A percentile compares a stretch with the other conserved stretches of the same genome.
Evolutionary conservation across 2,888 invertebrate species (phyloP).

Genomic region (Mallateleia sp.): DNA sequence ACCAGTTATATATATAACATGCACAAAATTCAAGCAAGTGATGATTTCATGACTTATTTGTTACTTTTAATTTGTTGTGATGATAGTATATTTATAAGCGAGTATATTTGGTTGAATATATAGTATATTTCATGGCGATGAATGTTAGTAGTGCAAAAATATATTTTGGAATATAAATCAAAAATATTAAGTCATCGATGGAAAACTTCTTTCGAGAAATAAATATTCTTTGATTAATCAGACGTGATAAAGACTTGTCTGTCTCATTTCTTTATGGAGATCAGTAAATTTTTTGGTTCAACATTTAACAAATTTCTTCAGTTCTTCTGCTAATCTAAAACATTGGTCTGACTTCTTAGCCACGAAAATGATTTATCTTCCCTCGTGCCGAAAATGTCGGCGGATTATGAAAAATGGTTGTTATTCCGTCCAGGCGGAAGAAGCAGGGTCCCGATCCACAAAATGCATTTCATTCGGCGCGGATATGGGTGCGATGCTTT

Average conservation of each 20-base stretch:
- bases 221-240: too few species aligned
- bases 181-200: constrained; percentile 1
- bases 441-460: background rate
- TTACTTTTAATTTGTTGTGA: constrained; percentile 11
- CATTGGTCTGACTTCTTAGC: too few species aligned
- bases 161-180: constrained; percentile 26
- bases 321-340: too few species aligned
- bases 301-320: too few species aligned
- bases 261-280: too few species aligned
- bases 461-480: constrained; percentile 18
- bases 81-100: constrained; percentile 26
- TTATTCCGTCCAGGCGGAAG: background rate
- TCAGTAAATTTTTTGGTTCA: too few species aligned
- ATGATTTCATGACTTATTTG: constrained; percentile 19
- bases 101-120: constrained; percentile 27
- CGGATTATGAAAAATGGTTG: constrained; percentile 28
- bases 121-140: constrained; percentile 46
- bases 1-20: constrained; percentile 42
- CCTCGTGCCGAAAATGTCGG: background rate
- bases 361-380: background rate
- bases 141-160: constrained; percentile 56
- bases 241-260: too few species aligned
- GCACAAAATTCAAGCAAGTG: constrained; percentile 55
- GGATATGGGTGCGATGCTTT: constrained; percentile 47
- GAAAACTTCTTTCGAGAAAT: constrained; percentile 18